Evolutionary conservation across 1,140 invertebrate species (phyloP).

Genomic region (Octopus sinensis): DNA sequence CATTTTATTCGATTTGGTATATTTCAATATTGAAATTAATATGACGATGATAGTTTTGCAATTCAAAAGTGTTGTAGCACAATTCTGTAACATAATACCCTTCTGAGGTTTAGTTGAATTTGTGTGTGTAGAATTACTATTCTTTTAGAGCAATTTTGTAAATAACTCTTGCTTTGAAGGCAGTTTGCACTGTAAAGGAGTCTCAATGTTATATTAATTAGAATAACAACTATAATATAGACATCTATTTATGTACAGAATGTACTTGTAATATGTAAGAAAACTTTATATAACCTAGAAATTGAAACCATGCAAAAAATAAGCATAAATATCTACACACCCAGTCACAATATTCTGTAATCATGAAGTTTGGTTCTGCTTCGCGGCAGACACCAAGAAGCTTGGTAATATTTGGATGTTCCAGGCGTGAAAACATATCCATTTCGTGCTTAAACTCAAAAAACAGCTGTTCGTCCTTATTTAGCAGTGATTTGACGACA

Average conservation of each 20-base stretch:
- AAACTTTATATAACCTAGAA: no score
- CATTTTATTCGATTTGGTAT: no score
- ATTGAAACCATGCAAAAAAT: not conserved
- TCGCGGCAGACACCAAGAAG: constrained; percentile 80
- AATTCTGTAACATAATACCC: no score
- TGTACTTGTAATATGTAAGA: no score
- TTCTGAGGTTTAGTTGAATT: no score
- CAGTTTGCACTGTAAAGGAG: no score
- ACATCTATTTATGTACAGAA: not conserved
- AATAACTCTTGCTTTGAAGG: no score
- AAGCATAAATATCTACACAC: constrained; percentile 58
- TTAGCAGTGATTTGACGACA: constrained; percentile 73
- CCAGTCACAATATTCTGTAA: constrained; percentile 90
- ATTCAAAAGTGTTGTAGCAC: no score
- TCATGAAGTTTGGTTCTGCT: constrained; percentile 81
- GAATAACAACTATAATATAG: not conserved
- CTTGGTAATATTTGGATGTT: constrained; percentile 75
- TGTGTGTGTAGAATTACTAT: no score
- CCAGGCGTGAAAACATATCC: constrained; percentile 77
- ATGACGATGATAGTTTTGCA: no score
- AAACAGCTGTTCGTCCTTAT: constrained; percentile 72
- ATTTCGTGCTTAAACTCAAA: constrained; percentile 84
- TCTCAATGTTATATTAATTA: not conserved
- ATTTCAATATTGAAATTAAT: no score
- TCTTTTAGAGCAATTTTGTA: no score